Evolutionary conservation across 2,888 invertebrate species (phyloP), one percentile per base, ranked within the genome.

Genomic region (Xylocampa areola): DNA sequence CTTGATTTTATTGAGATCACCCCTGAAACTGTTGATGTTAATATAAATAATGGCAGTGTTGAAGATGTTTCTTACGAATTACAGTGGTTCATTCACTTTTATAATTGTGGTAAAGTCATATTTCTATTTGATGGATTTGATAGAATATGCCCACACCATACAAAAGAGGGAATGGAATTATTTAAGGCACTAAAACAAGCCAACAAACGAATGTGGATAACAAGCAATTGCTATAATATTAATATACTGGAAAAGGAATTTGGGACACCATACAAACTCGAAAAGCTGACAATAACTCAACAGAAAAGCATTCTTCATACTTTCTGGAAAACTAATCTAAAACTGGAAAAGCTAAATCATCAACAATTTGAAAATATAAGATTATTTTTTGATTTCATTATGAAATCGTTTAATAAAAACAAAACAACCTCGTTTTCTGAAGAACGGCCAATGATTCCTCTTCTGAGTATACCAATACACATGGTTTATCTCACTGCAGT

Each of bases 101-200:
- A 72, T 21, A 82, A 82, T 44, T 51, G 52, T 10, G 68, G 69
- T 2, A 67, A 79, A 23, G 40, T 80, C 1, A 68, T 81, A 60
- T 75, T 84, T 25, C 48, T 84, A 17, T 80, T 84, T 55, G 80
- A 84, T 41, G 81, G 80, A 8, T 84, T 79, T 48, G 79, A 82
- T 30, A 76, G 70, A 61, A 72, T 82, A 32, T 78, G 72, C 45
- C 78, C 80, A 0, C 70, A 74, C 47, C 77, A 78, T 33, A 79
- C 77, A 30, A 71, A 65, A 21, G 79, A 83, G 63, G 78, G 77
- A 0, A 57, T 80, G 4, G 47, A 59, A 51, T 49, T 82, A 43
- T 57, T 84, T 13, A 76, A 61, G 37, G 45, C 53, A 7, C 67
- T 84, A 7, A 53, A 77, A 52, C n/a, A 36, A 19, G 65, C 66